Evolutionary conservation across 2,797 vertebrate genomes (phyloP), one percentile per base, ranked within the genome.

Genomic region (Danionella dracula): DNA sequence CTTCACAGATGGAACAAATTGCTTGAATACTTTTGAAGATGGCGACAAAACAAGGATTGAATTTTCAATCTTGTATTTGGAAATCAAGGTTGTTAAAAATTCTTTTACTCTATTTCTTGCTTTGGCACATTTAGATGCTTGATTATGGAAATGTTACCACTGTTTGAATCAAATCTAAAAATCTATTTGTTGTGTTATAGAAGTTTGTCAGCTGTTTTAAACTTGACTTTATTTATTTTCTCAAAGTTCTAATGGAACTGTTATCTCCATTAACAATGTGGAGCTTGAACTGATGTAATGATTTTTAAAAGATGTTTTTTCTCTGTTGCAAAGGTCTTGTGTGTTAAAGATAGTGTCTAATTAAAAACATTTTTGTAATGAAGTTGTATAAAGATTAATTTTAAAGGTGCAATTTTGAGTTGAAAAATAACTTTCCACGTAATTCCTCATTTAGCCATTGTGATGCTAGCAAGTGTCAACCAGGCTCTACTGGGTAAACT

Each of bases 181-280:
- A 20, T 37, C 49, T 1, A 12, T 32, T 62, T 54, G 5, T 27
- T 59, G 34, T 75, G 13, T 32, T 21, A 44, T n/a, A 17, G 31
- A 41, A 17, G 50, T n/a, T 13, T 27, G 15, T 72, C 17, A 55
- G 42, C 58, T 77, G 79, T 78, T 76, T 73, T 46, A 49, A 73
- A 4, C 56, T 59, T 9, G 23, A 17, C 15, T 8, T 51, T 75
- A 31, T 69, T 67, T 73, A 55, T 66, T 58, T 56, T 16, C 59
- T 8, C 17, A 11, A 50, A 31, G 38, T 49, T 66, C 31, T 72
- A 73, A 41, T 73, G 48, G 76, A 65, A 63, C 72, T 34, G 63
- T 75, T 71, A 63, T 81, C 72, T 59, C 37, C 49, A 11, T 77
- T 71, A 34, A 58, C 62, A 75, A 63, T 78, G 78, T 81, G 63